These are phyloP conservation scores for Eumerus sabulonum DNA, from an alignment of 2,888 invertebrate species.

Conservation along the genomic window DNA sequence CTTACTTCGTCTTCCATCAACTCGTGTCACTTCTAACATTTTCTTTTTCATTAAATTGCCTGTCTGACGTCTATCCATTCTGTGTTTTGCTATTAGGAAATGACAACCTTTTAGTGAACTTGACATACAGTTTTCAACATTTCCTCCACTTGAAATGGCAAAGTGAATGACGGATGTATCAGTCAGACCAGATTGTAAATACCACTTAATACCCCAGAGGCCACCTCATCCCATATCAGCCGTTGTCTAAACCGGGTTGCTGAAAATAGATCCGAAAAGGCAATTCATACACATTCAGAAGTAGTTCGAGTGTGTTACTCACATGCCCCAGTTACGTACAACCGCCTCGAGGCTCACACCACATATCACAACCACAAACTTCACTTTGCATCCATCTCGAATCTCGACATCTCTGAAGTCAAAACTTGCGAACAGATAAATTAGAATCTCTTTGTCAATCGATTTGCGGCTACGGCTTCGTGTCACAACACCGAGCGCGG, in stretches of 20 bases:
- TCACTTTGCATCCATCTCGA: constrained; percentile 38
- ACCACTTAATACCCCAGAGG: no score
- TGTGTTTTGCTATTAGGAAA: no score
- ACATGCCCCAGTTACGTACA: constrained; percentile 28
- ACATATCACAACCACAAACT: constrained; percentile 39
- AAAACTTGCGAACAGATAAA: constrained; percentile 16
- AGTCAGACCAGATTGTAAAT: no score
- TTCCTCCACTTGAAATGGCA: no score
- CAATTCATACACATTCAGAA: neutral
- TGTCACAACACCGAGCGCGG: constrained; percentile 47
- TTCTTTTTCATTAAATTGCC: no score
- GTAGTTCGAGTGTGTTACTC: neutral
- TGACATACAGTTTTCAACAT: no score
- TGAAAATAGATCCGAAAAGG: neutral
- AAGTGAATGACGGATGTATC: no score
- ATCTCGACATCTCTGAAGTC: no score
- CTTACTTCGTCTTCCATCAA: no score
- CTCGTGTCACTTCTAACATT: no score
- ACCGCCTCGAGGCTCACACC: neutral
- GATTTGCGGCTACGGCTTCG: constrained; percentile 46
- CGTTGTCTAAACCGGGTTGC: neutral
- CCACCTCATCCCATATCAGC: neutral
- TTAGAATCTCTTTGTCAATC: constrained; percentile 44
- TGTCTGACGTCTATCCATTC: no score
- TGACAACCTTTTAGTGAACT: no score